Conservation (phyloP, 23 tunicate species). For the Trididemnum miniatum region DNA sequence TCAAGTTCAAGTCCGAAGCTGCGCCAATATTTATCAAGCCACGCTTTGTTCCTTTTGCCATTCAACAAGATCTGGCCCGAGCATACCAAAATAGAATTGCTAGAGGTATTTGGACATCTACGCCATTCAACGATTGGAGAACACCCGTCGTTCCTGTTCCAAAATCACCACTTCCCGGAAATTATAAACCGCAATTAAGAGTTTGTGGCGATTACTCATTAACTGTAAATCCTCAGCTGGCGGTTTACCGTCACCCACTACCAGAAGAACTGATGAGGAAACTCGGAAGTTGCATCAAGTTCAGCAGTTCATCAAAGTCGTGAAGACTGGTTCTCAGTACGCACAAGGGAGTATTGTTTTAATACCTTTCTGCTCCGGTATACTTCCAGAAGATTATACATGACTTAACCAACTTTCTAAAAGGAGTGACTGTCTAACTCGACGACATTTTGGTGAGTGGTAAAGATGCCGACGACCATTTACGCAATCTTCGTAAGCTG, state of each 20-base stretch:
- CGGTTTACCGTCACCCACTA: background rate
- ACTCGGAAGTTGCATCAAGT: background rate
- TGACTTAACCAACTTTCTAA: conserved; percentile 1
- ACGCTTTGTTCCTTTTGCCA: background rate
- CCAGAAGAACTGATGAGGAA: conserved; percentile 18
- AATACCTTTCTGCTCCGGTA: conserved; percentile 33
- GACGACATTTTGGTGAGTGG: conserved; percentile 48
- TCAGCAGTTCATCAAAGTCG: conserved; percentile 6
- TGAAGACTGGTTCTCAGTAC: conserved; percentile 23
- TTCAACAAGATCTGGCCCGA: background rate
- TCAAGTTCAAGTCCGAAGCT: background rate
- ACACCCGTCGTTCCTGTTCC: conserved; percentile 1
- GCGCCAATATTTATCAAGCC: background rate
- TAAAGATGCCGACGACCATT: background rate
- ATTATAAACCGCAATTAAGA: background rate
- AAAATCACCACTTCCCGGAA: background rate
- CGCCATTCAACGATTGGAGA: background rate
- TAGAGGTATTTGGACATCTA: background rate
- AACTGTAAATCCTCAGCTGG: conserved; percentile 9
- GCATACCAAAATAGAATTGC: background rate
- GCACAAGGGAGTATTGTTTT: conserved; percentile 14
- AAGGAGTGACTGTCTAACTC: conserved; percentile 37
- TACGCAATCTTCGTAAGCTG: background rate
- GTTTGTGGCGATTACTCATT: background rate
- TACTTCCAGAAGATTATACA: conserved; percentile 32